Conservation (phyloP, 1,140 invertebrate genomes). For the Diorhabda carinulata region DNA sequence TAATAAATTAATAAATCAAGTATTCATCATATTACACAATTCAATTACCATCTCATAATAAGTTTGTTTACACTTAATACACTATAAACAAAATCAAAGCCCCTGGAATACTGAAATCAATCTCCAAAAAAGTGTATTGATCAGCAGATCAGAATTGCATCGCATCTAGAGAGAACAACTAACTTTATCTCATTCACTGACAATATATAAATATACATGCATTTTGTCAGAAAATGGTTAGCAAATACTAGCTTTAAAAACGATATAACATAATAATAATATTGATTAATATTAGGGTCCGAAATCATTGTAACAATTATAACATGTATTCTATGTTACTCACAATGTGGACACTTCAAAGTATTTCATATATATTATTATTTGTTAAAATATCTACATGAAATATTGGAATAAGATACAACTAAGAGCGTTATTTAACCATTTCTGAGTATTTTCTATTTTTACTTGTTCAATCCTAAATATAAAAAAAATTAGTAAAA, state of each 20-base stretch:
- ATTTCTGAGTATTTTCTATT: slow-evolving; percentile 8
- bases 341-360: slow-evolving; percentile 16
- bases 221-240: slow-evolving; percentile 21
- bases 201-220: slow-evolving; percentile 14
- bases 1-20: slow-evolving; percentile 16
- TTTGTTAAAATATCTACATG: slow-evolving; percentile 10
- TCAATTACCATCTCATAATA: slow-evolving; percentile 13
- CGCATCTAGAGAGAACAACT: slow-evolving; percentile 30
- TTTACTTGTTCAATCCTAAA: too few relatives aligned
- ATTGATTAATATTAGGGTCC: slow-evolving; percentile 18
- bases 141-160: slow-evolving; percentile 48
- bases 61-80: slow-evolving; percentile 9
- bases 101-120: slow-evolving; percentile 47
- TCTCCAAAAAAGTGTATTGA: slow-evolving; percentile 39
- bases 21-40: slow-evolving; percentile 18
- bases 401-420: slow-evolving; percentile 15
- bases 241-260: slow-evolving; percentile 20
- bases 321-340: slow-evolving; percentile 15
- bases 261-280: slow-evolving; percentile 9
- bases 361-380: slow-evolving; percentile 12
- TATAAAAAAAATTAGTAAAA: too few relatives aligned
- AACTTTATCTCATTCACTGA: slow-evolving; percentile 23
- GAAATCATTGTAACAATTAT: slow-evolving; percentile 20
- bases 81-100: slow-evolving; percentile 25
- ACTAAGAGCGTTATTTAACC: slow-evolving; percentile 1